Base-by-base conservation (phyloP, 1,140 invertebrate genomes). In the Apis cerana region DNA sequence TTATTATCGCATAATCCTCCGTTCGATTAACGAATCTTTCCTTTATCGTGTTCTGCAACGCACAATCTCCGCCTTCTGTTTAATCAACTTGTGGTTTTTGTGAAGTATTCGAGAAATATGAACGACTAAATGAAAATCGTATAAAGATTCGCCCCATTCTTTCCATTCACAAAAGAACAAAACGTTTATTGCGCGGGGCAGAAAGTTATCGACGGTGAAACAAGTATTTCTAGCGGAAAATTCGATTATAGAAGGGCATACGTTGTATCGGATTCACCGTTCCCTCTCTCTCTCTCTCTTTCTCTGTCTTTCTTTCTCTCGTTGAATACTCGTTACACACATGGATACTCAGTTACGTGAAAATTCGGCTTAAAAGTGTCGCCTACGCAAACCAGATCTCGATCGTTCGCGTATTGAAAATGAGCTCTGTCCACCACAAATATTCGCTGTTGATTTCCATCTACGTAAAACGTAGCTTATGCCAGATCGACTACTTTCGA, bases 301-400 rank as follows among this genome's bases (percentile, higher is more conserved):
- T 33, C 33, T 33, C 33, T 33, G 33, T 33, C 33, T 33, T 33
- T 33, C 33, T 33, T 11, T 15, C 23, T 15, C 43, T 21, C 50
- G 75, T 54, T 77, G 50, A 52, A 77, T 67, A 12, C 5, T 33
- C 43, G 58, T 61, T 62, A 75, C 43, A 62, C 21, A 19, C 17
- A 13, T 1, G 27, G 19, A 27, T 11, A 50, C 10, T 12, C 72
- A 48, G 21, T 17, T 33, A 52, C 48, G 48, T 48, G 59, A 64
- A 52, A 75, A 50, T 75, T 64, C 48, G 11, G 74, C 48, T 75
- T 75, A 64, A 64, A 27, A 64, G 21, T 27, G 74, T 75, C 74
- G 13, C 2, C 48, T 12, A 15, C 17, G 5, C n/a, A 17, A 43
- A 75, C 59, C 3, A n/a, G 12, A 12, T 43, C 12, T 21, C n/a